Base-by-base conservation (phyloP, 2,888 invertebrate species). In the Melieria picta region DNA sequence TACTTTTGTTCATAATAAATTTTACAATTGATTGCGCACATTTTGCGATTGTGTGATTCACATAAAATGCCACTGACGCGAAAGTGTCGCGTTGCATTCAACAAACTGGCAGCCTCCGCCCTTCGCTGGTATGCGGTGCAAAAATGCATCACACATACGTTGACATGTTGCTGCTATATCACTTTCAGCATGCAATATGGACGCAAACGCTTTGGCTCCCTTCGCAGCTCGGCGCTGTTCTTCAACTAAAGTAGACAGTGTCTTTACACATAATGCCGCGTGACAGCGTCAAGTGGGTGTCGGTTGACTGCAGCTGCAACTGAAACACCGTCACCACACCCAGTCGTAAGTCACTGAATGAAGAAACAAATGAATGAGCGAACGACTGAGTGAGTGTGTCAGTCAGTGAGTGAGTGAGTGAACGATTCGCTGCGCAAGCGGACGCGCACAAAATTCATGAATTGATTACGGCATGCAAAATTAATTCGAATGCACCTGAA, bases 391-490 rank as follows among this genome's bases (percentile, higher is more conserved):
- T 52, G 52, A 52, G 4, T 52, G 52, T 52, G 11, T 50, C 9
- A 10, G 50, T 50, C 9, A 50, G 50, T 50, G 52, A 52, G 9
- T 52, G 52, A 52, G n/a, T n/a, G n/a, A n/a, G 52, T 9, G 52
- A 11, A n/a, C 13, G n/a, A n/a, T 52, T 9, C 30, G 30, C 13
- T 52, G 61, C 16, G 47, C 62, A 62, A 62, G 62, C 61, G 61
- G 16, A 62, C 48, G 61, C 13, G 13, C 46, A 46, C 61, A 43
- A 52, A 52, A 52, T 52, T 52, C 61, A 46, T 42, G 55, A 75
- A 76, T 77, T 77, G 75, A 77, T 76, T 76, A 72, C 68, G 72
- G 45, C 73, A 74, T 75, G 73, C 69, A 74, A 77, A 76, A 77
- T 77, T 77, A 74, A 76, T 75, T 77, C 74, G 75, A 74, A 77